Base-by-base conservation (phyloP, 2,113 vertebrate species). In the Lagopus leucura region DNA sequence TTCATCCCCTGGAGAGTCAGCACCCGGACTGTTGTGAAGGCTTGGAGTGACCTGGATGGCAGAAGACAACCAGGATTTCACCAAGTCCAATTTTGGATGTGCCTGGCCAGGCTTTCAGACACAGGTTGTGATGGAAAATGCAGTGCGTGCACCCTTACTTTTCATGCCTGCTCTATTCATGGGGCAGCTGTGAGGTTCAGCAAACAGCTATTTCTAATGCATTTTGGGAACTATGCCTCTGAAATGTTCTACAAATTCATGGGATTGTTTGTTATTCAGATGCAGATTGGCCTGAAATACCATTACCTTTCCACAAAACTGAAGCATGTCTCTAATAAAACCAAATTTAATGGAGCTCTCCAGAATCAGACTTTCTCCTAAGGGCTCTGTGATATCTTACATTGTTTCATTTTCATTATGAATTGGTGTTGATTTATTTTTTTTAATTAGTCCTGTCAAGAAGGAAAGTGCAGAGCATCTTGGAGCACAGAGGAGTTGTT, bases 321-420 rank as follows among this genome's bases (percentile, higher is more conserved):
- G 80, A 94, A 60, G 50, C 72, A 93, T 77, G 36, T 19, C 4
- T 77, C 76, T 86, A 73, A 93, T 94, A 86, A 93, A 82, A n/a
- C 82, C 6, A 1, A 50, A 88, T 89, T 79, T 47, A 82, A 52
- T 5, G 2, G n/a, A 58, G 76, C 0, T 0, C 76, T 88, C 60
- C 64, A 34, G 42, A 63, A 48, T 65, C 76, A 83, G 76, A 18
- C 63, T 81, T 83, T 77, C 30, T 73, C 86, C 76, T 47, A 3
- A 77, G 91, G 60, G 69, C 73, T 88, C 34, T 61, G 50, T 60
- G 36, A 30, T 82, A 78, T 10, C 66, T 60, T 27, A 30, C 40
- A 15, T 12, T 14, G 72, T 86, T 95, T 86, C 76, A 34, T 96
- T 94, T 93, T 92, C 74, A 57, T 90, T 83, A 52, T 40, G 63